Evolutionary conservation across 92 coral and sea anemone species (phyloP), one percentile per base, ranked within the genome.

Genomic region (Porites cylindrica): DNA sequence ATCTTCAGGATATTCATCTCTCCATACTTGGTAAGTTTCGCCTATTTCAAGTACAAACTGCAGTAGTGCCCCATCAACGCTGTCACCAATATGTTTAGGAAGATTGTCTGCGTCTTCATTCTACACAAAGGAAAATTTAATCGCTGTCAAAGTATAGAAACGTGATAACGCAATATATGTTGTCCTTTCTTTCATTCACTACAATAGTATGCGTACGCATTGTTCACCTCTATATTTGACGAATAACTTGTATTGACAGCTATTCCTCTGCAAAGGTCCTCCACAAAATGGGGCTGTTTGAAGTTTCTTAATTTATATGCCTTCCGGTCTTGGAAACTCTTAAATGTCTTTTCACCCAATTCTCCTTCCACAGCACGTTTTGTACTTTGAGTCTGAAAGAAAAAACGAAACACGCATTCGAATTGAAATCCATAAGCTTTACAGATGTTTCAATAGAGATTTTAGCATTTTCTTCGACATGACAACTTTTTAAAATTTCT

Each of bases 1-100:
- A 83, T 93, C 97, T 74, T 95, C 96, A 5, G 98, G 98, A 63
- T 90, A 89, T 75, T 95, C 93, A 61, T 95, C 99, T 72, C 99
- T 84, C 91, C 93, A 93, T 63, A 90, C 71, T 70, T 93, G 97
- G 76, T 97, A 97, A 11, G 95, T 87, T 78, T 90, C 95, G 0
- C 95, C 92, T 65, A 97, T 78, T 66, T 96, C 93, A 9, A 92
- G 90, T 4, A 93, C 80, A 62, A 97, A 92, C 83, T 96, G 97
- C 53, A 97, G 93, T 58, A 97, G 89, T 8, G 99, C 98, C 51
- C 99, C 89, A 66, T 97, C 99, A 1, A 86, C 91, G 69, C 94
- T 93, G 86, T 95, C 94, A 16, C 99, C 99, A 54, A 92, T 72
- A 13, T 97, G 99, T 59, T 72, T 87, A 73, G 94, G 96, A 10